A percentile compares a stretch with the other conserved stretches of the same genome.
Conservation (phyloP, 2,888 invertebrate species). For the Macaria notata region DNA sequence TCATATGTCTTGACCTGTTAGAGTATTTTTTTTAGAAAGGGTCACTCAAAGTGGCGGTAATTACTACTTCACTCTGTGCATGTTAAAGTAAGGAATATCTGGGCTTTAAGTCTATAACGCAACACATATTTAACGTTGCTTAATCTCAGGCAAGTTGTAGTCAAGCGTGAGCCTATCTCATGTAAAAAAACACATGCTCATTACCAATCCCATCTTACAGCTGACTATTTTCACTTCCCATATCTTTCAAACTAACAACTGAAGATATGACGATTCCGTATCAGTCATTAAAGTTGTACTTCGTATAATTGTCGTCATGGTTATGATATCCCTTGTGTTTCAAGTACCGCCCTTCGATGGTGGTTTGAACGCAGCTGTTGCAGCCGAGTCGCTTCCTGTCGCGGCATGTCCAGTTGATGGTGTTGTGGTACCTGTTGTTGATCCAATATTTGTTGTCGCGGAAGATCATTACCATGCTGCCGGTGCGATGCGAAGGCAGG, state of each 20-base stretch:
- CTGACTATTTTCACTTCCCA: too few species aligned
- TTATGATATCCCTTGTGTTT: conserved; percentile 75
- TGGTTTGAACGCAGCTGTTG: conserved; percentile 73
- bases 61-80: too few species aligned
- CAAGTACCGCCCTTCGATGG: conserved; percentile 69
- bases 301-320: conserved; percentile 73
- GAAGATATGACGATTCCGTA: conserved; percentile 26
- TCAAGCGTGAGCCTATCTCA: too few species aligned
- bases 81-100: too few species aligned
- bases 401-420: conserved; percentile 76
- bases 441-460: conserved; percentile 79
- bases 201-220: too few species aligned
- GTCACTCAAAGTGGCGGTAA: too few species aligned
- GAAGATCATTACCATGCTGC: conserved; percentile 76
- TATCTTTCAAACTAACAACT: not conserved
- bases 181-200: too few species aligned
- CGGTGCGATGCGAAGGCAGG: conserved; percentile 73
- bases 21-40: too few species aligned
- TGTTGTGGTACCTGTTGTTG: conserved; percentile 75
- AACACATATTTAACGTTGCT: too few species aligned
- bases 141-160: too few species aligned
- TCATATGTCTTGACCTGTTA: too few species aligned
- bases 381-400: conserved; percentile 72
- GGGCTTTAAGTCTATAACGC: too few species aligned
- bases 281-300: conserved; percentile 76